A percentile compares a stretch with the other conserved stretches of the same genome.
These are phyloP conservation scores for Oplegnathus fasciatus DNA, from an alignment of 2,113 vertebrate species.

Conservation along the genomic window DNA sequence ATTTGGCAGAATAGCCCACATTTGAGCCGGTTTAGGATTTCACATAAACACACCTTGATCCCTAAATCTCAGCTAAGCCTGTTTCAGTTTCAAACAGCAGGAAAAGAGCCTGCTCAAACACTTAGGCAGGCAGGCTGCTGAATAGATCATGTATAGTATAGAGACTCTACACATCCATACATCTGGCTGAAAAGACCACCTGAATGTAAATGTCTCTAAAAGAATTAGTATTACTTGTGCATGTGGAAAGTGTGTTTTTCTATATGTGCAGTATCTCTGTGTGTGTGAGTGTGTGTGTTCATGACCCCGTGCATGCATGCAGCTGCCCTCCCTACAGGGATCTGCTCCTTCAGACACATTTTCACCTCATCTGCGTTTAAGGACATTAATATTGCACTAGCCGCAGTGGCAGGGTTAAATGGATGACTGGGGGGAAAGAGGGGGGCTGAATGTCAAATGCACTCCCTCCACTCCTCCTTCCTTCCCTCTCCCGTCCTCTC, in stretches of 20 bases:
- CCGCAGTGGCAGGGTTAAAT: conserved; percentile 85
- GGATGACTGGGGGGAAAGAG: conserved; percentile 73
- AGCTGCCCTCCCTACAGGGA: conserved; percentile 76
- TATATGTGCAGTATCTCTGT: conserved; percentile 13
- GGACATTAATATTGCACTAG: conserved; percentile 87
- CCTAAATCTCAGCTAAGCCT: conserved; percentile 82
- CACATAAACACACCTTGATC: conserved; percentile 85
- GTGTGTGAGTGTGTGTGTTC: conserved; percentile 53
- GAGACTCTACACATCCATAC: conserved; percentile 20
- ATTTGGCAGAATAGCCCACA: conserved; percentile 66
- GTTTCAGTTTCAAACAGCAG: conserved; percentile 80
- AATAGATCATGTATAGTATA: conserved; percentile 48
- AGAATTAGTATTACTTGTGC: conserved; percentile 26
- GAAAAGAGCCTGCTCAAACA: conserved; percentile 61
- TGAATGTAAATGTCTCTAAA: conserved; percentile 54
- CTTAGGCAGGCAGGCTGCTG: conserved; percentile 52
- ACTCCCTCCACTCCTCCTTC: conserved; percentile 66
- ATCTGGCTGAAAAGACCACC: conserved; percentile 38
- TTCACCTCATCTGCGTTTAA: conserved; percentile 87
- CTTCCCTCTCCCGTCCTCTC: conserved; percentile 29
- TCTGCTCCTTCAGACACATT: conserved; percentile 83
- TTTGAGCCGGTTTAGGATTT: conserved; percentile 80
- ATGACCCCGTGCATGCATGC: conserved; percentile 69
- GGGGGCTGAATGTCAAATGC: conserved; percentile 78
- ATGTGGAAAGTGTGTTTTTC: conserved; percentile 25